Conservation (phyloP, 2,888 invertebrate genomes). For the Cheilosia pagana region DNA sequence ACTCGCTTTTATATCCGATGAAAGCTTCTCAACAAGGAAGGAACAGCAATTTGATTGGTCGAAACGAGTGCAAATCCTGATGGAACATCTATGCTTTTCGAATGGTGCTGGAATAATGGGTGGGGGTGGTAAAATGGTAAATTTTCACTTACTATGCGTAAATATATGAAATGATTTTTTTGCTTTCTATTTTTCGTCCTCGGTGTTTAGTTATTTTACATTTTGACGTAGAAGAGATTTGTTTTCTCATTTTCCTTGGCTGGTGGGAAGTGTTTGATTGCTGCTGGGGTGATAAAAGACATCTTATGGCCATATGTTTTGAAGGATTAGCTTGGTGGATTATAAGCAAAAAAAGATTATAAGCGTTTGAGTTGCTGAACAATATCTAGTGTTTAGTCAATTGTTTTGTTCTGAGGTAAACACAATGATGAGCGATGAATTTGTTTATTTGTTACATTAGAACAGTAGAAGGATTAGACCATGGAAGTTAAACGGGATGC, state of each 20-base stretch:
- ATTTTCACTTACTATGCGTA: constrained; percentile 69
- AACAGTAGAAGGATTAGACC: neutral
- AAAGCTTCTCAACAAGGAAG: constrained; percentile 67
- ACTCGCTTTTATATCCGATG: constrained; percentile 75
- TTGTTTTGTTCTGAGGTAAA: neutral
- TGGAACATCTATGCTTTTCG: constrained; percentile 67
- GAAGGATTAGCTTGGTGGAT: constrained; percentile 41
- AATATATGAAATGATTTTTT: constrained; percentile 44
- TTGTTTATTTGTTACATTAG: neutral
- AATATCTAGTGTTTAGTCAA: neutral
- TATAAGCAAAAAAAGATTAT: constrained; percentile 19
- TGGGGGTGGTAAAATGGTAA: constrained; percentile 43
- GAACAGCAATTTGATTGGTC: constrained; percentile 60
- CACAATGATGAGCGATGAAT: neutral
- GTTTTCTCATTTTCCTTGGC: neutral
- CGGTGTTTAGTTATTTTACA: constrained; percentile 24
- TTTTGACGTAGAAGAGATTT: constrained; percentile 43
- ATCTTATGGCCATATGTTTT: constrained; percentile 66
- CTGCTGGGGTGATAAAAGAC: constrained; percentile 36
- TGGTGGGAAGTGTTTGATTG: constrained; percentile 33
- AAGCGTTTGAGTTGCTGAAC: constrained; percentile 39
- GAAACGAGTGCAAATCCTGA: constrained; percentile 42
- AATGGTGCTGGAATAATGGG: neutral
- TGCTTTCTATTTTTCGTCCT: constrained; percentile 18
- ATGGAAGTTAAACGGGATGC: no score